Evolutionary conservation across 92 coral and sea anemone species (phyloP).

Genomic region (Zoanthus gigantus): DNA sequence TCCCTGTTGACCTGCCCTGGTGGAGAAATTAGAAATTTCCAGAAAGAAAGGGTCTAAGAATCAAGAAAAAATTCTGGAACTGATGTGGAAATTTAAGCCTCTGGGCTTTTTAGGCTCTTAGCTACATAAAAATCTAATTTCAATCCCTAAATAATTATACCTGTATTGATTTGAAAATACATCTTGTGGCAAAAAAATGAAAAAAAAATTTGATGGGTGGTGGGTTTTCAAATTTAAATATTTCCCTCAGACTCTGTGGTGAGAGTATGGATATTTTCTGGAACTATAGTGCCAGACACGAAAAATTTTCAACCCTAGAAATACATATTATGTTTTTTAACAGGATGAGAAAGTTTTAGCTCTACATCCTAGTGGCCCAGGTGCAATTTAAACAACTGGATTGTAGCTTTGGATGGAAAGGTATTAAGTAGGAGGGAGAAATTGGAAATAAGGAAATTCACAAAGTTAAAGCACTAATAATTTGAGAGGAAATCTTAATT

Average conservation of each 20-base stretch:
- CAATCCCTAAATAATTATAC: background rate
- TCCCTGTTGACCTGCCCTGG: background rate
- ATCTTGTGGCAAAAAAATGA: background rate
- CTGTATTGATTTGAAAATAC: background rate
- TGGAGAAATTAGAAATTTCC: background rate
- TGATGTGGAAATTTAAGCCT: background rate
- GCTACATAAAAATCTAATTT: background rate
- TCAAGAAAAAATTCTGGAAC: background rate
- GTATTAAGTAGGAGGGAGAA: background rate
- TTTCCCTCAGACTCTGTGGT: background rate
- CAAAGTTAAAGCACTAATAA: background rate
- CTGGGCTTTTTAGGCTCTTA: background rate
- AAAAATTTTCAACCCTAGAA: background rate
- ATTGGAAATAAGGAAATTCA: background rate
- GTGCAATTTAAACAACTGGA: conserved; percentile 5
- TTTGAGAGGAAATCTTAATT: background rate
- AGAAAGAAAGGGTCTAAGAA: background rate
- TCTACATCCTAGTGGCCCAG: background rate
- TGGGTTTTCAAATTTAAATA: background rate
- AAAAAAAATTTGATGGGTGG: background rate
- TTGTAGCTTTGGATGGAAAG: background rate
- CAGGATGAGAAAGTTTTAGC: background rate
- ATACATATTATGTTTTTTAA: background rate
- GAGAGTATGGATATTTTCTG: background rate
- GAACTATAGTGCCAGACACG: background rate